phyloP scores from a whole-genome alignment of 2,888 invertebrate species.

The Euplexia lucipara region DNA sequence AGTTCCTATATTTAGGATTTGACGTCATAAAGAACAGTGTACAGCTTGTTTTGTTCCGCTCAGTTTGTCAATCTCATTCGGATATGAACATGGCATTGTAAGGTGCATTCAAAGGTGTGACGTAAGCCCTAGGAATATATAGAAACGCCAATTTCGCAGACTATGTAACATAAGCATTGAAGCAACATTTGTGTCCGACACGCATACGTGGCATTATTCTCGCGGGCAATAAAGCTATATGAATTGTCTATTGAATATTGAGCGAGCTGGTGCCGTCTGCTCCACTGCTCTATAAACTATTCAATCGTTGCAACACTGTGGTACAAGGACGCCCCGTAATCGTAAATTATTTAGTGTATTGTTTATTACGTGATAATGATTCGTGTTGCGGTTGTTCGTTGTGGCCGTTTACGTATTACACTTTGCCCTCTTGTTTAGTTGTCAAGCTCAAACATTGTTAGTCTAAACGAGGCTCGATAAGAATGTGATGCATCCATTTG shows the following conservation, averaged over 20 bases:
- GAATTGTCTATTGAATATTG: conserved; percentile 81
- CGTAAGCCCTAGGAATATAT: conserved; percentile 47
- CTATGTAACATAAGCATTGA: conserved; percentile 56
- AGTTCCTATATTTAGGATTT: conserved; percentile 43
- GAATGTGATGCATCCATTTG: background rate
- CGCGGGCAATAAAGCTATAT: conserved; percentile 76
- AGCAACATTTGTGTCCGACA: conserved; percentile 51
- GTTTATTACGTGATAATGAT: conserved; percentile 78
- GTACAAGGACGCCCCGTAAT: conserved; percentile 76
- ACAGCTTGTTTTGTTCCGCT: conserved; percentile 46
- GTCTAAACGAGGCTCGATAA: background rate
- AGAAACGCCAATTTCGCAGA: conserved; percentile 53
- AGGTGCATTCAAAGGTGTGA: conserved; percentile 43
- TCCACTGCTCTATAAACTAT: conserved; percentile 76
- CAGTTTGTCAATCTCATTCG: conserved; percentile 40
- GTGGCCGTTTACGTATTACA: conserved; percentile 60
- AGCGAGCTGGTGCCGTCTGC: conserved; percentile 71
- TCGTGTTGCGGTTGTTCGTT: conserved; percentile 63
- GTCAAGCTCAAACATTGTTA: conserved; percentile 11
- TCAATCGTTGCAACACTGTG: conserved; percentile 77
- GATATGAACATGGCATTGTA: conserved; percentile 46
- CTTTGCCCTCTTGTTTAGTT: conserved; percentile 62
- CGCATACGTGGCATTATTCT: conserved; percentile 66
- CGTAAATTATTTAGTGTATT: conserved; percentile 80
- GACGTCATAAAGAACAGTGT: conserved; percentile 41